Base-by-base conservation (phyloP, 1,140 invertebrate species). In the Lasioglossum baleicum region DNA sequence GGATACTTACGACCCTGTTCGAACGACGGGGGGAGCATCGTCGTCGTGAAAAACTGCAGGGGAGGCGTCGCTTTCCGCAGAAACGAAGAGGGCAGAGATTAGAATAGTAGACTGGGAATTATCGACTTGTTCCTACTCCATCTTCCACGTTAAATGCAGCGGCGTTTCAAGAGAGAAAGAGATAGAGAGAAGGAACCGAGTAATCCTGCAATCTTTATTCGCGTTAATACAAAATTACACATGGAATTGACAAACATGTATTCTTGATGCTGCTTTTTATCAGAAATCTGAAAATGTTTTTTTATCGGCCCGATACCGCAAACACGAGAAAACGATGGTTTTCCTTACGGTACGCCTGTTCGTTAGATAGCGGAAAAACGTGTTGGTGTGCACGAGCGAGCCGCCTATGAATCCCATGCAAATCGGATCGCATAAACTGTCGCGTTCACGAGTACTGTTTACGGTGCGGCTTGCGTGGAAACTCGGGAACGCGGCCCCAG, bases 381-480 rank as follows among this genome's bases (percentile, higher is more conserved):
- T 48, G 60, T 69, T 22, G 5, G 15, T 42, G 17, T 58, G 60
- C 53, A 53, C 26, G 65, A 22, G 53, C 2, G 53, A 35, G 35
- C 35, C 20, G 7, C 22, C 22, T 51, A 70, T 61, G 75, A 70
- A 56, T 58, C 26, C 20, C 26, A 42, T 70, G 75, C 60, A 76
- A 76, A 76, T 76, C 75, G 66, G 10, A 56, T 60, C 74, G 53
- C 58, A 76, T 69, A 48, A 76, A 76, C 74, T 22, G 61, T 76
- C 17, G 56, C 42, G 64, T 53, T 35, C 6, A 10, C 67, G 67
- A 35, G 15, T 53, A n/a, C 44, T 69, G 67, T 69, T 60, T 56
- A 44, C 67, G 53, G 44, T 10, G 2, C 35, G 35, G 2, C 1
- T 5, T 35, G 1, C 35, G 35, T 35, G 35, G 35, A 35, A 35